Conservation (phyloP, 2,113 vertebrate species). For the Indicator indicator region DNA sequence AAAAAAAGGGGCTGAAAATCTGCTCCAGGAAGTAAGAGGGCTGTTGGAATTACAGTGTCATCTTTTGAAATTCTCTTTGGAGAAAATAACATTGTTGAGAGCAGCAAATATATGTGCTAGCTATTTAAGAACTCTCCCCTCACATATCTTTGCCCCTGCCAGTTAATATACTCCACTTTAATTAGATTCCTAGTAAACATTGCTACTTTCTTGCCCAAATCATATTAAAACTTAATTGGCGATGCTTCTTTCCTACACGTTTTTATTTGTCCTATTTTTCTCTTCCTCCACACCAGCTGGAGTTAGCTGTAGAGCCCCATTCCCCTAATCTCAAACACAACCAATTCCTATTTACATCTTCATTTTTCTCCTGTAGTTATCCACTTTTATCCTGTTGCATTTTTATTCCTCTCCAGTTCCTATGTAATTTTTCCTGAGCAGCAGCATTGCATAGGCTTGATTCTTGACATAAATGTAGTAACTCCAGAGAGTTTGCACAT, state of each 20-base stretch:
- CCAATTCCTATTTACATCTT: background rate
- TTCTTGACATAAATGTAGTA: constrained; percentile 5
- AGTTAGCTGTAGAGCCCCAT: background rate
- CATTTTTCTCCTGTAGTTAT: background rate
- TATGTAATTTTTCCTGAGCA: background rate
- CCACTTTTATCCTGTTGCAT: background rate
- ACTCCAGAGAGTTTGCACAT: background rate
- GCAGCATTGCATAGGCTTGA: background rate
- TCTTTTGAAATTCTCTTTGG: constrained; percentile 34
- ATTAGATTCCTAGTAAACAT: constrained; percentile 29
- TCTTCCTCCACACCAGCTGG: background rate
- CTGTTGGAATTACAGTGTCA: background rate
- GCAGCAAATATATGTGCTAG: background rate
- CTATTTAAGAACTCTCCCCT: background rate
- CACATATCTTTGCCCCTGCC: background rate
- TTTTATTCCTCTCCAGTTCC: constrained; percentile 23
- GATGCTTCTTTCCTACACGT: background rate
- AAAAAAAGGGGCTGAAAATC: background rate
- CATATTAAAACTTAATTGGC: constrained; percentile 37
- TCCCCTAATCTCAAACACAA: background rate
- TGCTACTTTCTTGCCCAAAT: constrained; percentile 4
- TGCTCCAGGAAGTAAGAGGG: background rate
- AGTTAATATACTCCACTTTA: constrained; percentile 9
- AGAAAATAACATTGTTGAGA: background rate
- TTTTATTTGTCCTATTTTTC: constrained; percentile 32